These are phyloP conservation scores for Drosophila affinis DNA, from an alignment of 2,888 invertebrate genomes.

Conservation along the genomic window DNA sequence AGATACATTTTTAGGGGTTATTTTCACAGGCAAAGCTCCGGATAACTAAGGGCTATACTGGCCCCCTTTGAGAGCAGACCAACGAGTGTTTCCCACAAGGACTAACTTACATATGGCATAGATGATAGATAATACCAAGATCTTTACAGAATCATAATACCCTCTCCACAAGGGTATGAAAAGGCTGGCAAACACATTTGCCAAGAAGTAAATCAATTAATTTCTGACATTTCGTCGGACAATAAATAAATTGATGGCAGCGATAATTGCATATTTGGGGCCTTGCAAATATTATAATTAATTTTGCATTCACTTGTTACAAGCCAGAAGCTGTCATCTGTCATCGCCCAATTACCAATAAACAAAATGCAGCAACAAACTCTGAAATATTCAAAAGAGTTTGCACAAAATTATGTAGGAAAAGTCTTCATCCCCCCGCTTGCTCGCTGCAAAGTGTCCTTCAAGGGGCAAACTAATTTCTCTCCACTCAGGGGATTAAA, in stretches of 20 bases:
- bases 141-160: neutral
- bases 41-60: too few species aligned
- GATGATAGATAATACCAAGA: too few species aligned
- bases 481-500: slow-evolving; percentile 16
- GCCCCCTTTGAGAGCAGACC: too few species aligned
- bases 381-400: neutral
- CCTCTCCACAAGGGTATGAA: neutral
- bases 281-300: neutral
- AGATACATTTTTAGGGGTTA: too few species aligned
- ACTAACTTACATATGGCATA: too few species aligned
- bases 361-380: neutral
- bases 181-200: neutral
- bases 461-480: neutral
- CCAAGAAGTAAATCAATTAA: neutral
- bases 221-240: neutral
- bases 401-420: neutral
- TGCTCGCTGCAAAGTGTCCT: neutral
- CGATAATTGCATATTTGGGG: neutral
- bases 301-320: neutral
- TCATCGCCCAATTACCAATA: neutral
- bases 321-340: neutral
- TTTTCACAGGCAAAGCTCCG: too few species aligned
- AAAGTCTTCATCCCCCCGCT: neutral
- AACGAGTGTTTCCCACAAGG: too few species aligned
- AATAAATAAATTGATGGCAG: neutral